Evolutionary conservation across 1,140 invertebrate genomes (phyloP).

Genomic region (Triops longicaudatus): DNA sequence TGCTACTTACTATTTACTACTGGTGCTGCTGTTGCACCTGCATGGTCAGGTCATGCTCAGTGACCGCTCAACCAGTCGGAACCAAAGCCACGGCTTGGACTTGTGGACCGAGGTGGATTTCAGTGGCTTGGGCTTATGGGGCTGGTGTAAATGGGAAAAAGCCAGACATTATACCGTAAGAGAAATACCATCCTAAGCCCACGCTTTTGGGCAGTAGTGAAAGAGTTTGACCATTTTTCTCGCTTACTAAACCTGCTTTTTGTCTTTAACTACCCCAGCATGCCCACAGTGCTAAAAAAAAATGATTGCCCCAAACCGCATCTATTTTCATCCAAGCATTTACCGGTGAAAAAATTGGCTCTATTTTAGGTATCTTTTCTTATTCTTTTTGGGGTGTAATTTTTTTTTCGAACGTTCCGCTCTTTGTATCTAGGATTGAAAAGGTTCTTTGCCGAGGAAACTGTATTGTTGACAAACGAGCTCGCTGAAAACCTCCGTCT

Average conservation of each 20-base stretch:
- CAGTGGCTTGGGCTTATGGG: neutral
- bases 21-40: neutral
- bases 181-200: neutral
- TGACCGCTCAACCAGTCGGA: conserved; percentile 13
- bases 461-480: neutral
- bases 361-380: too few relatives aligned
- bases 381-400: too few relatives aligned
- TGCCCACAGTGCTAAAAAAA: too few relatives aligned
- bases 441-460: neutral
- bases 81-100: conserved; percentile 3
- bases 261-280: too few relatives aligned
- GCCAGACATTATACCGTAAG: conserved; percentile 14
- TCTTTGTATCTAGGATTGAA: neutral
- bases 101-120: neutral
- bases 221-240: too few relatives aligned
- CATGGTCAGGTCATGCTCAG: conserved; percentile 5
- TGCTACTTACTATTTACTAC: neutral
- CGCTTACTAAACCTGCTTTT: too few relatives aligned
- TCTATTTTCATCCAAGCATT: too few relatives aligned
- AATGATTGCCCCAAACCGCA: too few relatives aligned
- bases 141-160: conserved; percentile 5
- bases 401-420: neutral
- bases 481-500: neutral
- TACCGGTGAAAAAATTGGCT: too few relatives aligned
- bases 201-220: too few relatives aligned